Evolutionary conservation across 2,113 vertebrate species (phyloP).

Genomic region (Pelecanoides urinatrix): DNA sequence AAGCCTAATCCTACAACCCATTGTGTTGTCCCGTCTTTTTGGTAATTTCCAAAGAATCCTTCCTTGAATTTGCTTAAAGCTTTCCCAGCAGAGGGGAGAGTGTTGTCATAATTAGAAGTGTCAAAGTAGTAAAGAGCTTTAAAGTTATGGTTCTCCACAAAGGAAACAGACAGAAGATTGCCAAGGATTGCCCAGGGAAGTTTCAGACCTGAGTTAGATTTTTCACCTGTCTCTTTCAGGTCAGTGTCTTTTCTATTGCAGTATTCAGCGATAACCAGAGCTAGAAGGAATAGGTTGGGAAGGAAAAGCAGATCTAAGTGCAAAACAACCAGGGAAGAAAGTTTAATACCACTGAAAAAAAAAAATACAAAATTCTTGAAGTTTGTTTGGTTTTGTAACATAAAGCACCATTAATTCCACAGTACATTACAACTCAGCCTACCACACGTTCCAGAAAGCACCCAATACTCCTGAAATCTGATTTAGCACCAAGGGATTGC

Average conservation of each 20-base stretch:
- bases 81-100: neutral
- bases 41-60: neutral
- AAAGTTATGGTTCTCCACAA: neutral
- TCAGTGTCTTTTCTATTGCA: neutral
- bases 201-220: neutral
- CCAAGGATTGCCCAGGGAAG: neutral
- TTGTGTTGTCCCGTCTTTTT: neutral
- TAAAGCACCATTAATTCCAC: conserved; percentile 67
- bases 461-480: conserved; percentile 33
- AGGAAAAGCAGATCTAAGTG: conserved; percentile 23
- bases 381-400: conserved; percentile 24
- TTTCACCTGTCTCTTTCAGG: neutral
- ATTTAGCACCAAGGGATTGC: conserved; percentile 58
- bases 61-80: neutral
- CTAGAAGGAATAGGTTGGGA: neutral
- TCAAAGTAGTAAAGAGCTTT: neutral
- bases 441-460: conserved; percentile 27
- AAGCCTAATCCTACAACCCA: neutral
- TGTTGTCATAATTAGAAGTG: neutral
- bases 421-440: conserved; percentile 37
- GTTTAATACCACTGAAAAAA: conserved; percentile 59
- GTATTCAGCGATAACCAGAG: neutral
- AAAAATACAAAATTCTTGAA: conserved; percentile 28
- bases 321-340: conserved; percentile 58
- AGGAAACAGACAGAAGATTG: neutral